Conservation (phyloP, 1,140 invertebrate genomes). For the Leptopilina clavipes region DNA sequence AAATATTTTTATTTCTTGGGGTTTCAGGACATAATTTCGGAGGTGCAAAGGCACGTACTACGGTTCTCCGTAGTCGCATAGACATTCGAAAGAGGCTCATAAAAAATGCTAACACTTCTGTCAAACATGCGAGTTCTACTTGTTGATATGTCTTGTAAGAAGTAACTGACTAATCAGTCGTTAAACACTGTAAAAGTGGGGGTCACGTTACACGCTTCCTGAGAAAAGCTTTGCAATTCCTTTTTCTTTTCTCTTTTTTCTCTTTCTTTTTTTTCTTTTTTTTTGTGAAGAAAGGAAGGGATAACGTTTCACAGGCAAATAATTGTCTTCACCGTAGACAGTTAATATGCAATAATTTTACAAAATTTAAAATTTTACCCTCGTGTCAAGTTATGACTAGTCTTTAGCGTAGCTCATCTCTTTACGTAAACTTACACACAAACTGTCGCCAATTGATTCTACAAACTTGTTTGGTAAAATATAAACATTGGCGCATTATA, state of each 20-base stretch:
- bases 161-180: conserved; percentile 22
- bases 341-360: conserved; percentile 37
- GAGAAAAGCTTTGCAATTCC: conserved; percentile 22
- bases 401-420: background rate
- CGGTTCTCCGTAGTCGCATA: conserved; percentile 38
- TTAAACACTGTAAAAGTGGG: background rate
- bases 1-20: too few species aligned
- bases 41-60: conserved; percentile 29
- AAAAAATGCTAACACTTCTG: conserved; percentile 59
- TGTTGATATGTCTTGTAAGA: background rate
- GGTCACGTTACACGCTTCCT: conserved; percentile 25
- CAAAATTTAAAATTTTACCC: background rate
- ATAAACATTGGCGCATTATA: too few species aligned
- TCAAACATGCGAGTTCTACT: conserved; percentile 51
- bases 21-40: background rate
- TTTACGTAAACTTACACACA: conserved; percentile 10
- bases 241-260: background rate
- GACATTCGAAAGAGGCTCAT: conserved; percentile 42
- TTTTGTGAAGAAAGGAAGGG: background rate
- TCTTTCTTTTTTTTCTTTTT: too few species aligned
- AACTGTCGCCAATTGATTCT: conserved; percentile 4
- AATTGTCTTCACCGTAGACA: conserved; percentile 52
- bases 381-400: background rate
- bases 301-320: conserved; percentile 28
- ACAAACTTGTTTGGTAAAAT: too few species aligned